phyloP scores from a whole-genome alignment of 2,888 invertebrate species.

The Cantharis rufa region DNA sequence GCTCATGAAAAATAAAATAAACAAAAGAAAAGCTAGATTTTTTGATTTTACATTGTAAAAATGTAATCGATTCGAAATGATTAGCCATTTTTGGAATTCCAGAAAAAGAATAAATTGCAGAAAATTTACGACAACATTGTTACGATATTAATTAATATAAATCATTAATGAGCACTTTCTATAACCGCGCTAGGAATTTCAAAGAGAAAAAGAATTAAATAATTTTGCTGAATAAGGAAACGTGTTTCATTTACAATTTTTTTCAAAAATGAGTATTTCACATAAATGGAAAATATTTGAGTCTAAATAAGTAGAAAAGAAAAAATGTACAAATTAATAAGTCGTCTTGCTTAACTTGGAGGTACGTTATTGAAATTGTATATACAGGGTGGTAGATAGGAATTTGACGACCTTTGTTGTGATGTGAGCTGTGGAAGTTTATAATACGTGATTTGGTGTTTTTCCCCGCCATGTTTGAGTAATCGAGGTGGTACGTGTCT shows the following conservation, averaged over 20 bases:
- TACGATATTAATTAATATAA: not conserved
- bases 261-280: not conserved
- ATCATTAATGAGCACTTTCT: slow-evolving; percentile 4
- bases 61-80: too few relatives aligned
- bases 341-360: not conserved
- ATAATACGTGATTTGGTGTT: slow-evolving; percentile 28
- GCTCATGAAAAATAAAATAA: too few relatives aligned
- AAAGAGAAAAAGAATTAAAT: slow-evolving; percentile 1
- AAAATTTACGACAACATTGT: not conserved
- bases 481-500: slow-evolving; percentile 39
- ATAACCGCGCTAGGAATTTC: not conserved
- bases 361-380: not conserved
- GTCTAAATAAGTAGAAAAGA: not conserved
- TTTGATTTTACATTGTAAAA: too few relatives aligned
- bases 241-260: not conserved
- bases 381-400: not conserved
- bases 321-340: not conserved
- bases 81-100: not conserved
- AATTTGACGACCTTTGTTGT: not conserved
- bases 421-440: not conserved
- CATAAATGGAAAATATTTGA: not conserved
- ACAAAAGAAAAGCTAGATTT: too few relatives aligned
- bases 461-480: slow-evolving; percentile 32
- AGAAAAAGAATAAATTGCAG: not conserved
- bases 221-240: slow-evolving; percentile 2